A percentile compares a stretch with the other conserved stretches of the same genome.
These are phyloP conservation scores for Psylliodes chrysocephalus DNA, from an alignment of 2,888 invertebrate species.

Conservation along the genomic window DNA sequence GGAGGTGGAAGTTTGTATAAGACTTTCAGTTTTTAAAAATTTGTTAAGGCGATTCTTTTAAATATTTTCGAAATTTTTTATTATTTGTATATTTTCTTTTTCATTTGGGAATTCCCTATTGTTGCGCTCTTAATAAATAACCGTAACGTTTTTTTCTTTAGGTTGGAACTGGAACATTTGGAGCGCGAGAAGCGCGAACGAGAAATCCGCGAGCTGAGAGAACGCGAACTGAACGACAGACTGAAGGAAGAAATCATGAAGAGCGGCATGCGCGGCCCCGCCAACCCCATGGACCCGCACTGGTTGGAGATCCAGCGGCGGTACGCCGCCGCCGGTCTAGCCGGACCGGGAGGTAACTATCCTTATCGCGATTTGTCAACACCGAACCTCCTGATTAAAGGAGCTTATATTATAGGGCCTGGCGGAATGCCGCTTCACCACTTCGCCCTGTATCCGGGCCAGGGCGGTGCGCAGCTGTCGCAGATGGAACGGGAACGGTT, in stretches of 20 bases:
- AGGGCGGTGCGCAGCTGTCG: slow-evolving; percentile 72
- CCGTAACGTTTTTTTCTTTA: slow-evolving; percentile 16
- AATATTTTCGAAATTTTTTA: no score
- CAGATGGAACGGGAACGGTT: slow-evolving; percentile 89
- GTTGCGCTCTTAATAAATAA: no score
- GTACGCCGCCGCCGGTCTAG: slow-evolving; percentile 64
- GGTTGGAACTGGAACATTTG: slow-evolving; percentile 72
- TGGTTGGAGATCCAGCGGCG: slow-evolving; percentile 92
- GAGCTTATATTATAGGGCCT: slow-evolving; percentile 45
- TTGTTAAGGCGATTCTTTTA: no score
- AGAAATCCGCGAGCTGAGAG: slow-evolving; percentile 82
- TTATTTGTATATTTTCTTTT: no score
- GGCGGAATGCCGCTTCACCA: slow-evolving; percentile 73
- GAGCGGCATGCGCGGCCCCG: slow-evolving; percentile 64
- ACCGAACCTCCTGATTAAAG: no score
- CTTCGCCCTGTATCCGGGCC: slow-evolving; percentile 80
- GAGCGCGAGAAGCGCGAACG: slow-evolving; percentile 78
- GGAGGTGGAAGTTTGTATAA: no score
- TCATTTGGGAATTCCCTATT: no score
- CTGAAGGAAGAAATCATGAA: slow-evolving; percentile 91
- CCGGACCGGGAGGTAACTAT: slow-evolving; percentile 59
- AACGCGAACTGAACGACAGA: slow-evolving; percentile 83
- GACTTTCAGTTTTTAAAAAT: no score
- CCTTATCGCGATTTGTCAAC: no score
- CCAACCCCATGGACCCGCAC: slow-evolving; percentile 72